Base-by-base conservation (phyloP, 2,888 invertebrate species). In the Caenorhabditis zanzibari region DNA sequence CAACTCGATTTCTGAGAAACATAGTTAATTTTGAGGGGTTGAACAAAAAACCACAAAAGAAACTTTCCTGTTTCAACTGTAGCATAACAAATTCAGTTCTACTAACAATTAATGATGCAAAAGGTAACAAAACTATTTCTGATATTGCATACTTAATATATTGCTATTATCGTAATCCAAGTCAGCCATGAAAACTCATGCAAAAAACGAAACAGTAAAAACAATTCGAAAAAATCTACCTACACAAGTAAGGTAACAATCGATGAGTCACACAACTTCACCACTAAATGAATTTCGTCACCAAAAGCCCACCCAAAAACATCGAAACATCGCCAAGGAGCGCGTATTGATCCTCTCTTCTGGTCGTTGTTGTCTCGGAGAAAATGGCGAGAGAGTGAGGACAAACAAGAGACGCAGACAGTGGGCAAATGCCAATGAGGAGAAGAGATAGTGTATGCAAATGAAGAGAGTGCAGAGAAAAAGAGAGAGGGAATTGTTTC, bases 281-380 rank as follows among this genome's bases (percentile, higher is more conserved):
- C 22, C 32, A 28, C 19, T 4, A 49, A 54, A 38, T 38, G 54
- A 63, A 63, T 64, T 63, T 61, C 64, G 35, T 54, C 49, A 49
- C 63, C 52, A 49, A 64, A 28, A 38, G 26, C 12, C 24, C 26
- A 24, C 47, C 52, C 26, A 59, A 59, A 72, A n/a, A n/a, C n/a
- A 44, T 44, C 58, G 74, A 64, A 64, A 64, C 54, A 49, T 54
- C 49, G 28, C 58, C 44, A 35, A 24, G 26, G 77, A 77, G 66
- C 58, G 76, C 76, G 69, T 69, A 77, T 69, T 69, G 76, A 69
- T 77, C 61, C 44, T 47, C 56, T 38, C 22, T 38, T 59, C 38
- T 52, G 24, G 19, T 32, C 22, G 44, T 64, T 64, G 68, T 74
- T 54, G 32, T 41, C 22, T 61, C 47, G 32, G 32, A 68, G 69